Evolutionary conservation across 2,113 vertebrate species (phyloP).

Genomic region (Ceyx margarethae): DNA sequence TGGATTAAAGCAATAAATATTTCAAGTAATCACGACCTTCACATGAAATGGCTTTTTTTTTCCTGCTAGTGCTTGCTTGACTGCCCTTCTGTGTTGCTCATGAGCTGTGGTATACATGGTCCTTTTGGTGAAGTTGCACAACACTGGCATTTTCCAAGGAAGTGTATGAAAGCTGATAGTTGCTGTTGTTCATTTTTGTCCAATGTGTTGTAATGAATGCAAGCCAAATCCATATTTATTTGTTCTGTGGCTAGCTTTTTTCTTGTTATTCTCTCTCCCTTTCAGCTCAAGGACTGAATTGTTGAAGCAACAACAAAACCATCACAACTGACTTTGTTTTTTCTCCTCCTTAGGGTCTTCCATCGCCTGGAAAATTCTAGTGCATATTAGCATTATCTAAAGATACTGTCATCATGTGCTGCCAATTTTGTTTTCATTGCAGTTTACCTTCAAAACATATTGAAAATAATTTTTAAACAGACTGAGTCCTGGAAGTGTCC

Average conservation of each 20-base stretch:
- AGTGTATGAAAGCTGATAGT: slow-evolving; percentile 33
- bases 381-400: neutral
- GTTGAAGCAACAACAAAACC: neutral
- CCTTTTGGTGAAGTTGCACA: slow-evolving; percentile 54
- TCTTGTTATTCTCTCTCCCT: neutral
- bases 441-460: neutral
- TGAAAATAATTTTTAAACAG: neutral
- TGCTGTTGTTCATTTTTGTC: slow-evolving; percentile 34
- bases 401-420: neutral
- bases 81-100: neutral
- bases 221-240: slow-evolving; percentile 24
- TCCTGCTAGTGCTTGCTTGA: neutral
- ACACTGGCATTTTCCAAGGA: slow-evolving; percentile 19
- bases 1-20: slow-evolving; percentile 22
- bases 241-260: slow-evolving; percentile 25
- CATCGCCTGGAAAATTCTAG: neutral
- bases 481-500: neutral
- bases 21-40: neutral
- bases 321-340: neutral
- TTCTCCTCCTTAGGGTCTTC: neutral
- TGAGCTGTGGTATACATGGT: neutral
- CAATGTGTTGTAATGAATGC: slow-evolving; percentile 19
- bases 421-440: slow-evolving; percentile 15
- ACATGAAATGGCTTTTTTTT: neutral
- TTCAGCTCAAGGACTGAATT: slow-evolving; percentile 1